Base-by-base conservation (phyloP, 92 coral and sea anemone species). In the Virgularia gustaviana region DNA sequence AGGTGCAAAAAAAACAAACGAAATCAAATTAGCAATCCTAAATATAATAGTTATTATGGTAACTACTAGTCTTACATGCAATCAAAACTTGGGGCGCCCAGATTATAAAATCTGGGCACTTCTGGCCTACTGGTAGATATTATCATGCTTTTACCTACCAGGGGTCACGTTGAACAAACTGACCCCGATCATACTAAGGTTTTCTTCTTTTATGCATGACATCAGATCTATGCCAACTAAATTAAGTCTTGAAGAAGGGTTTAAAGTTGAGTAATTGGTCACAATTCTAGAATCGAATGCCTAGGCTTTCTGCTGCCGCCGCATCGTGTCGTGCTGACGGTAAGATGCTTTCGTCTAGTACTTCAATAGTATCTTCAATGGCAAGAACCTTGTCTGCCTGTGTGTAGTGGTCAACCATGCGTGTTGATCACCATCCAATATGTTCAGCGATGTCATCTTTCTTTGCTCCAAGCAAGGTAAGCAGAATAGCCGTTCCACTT, bases 381-480 rank as follows among this genome's bases (percentile, higher is more conserved):
- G 51, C 27, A 15, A 56, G 57, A 41, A 74, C 64, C 45, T 47
- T 54, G 11, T 52, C 57, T 7, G 42, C 19, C 33, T 57, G 86
- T 15, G 85, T 78, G 36, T 71, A 81, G 13, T 33, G 73, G 42
- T 85, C 86, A 9, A 70, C 89, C 68, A 70, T 80, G 13, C 23
- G 61, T 34, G 85, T 61, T 7, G 79, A 81, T 29, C 62, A 47
- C 83, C 83, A 85, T 0, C 83, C 89, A 20, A 80, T 28, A 28
- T 80, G 83, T 8, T 35, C 34, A 2, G 80, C 83, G 1, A 85
- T 64, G 2, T 75, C 79, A 31, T 71, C 65, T 54, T 76, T 80
- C 1, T 82, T 61, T 12, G 79, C 85, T 11, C 89, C 89, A 0
- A 72, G 74, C 56, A 85, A 78, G 29, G 81, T 58, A 2, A 85